Evolutionary conservation across 2,113 vertebrate genomes (phyloP).

Genomic region (Nycticebus coucang): DNA sequence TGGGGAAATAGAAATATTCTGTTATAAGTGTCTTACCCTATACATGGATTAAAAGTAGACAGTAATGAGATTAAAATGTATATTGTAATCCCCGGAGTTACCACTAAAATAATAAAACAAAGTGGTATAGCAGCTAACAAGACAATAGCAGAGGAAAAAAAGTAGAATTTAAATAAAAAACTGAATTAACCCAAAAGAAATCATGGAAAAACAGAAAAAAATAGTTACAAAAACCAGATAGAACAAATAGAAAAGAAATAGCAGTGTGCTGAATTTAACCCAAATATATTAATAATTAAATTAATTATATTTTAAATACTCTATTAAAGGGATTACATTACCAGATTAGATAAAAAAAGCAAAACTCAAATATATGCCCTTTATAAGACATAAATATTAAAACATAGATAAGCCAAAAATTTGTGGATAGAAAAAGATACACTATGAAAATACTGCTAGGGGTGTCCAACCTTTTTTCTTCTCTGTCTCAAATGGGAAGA

Average conservation of each 20-base stretch:
- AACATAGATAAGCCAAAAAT: background rate
- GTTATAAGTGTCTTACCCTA: background rate
- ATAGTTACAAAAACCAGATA: background rate
- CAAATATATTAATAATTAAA: background rate
- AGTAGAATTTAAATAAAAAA: slow-evolving; percentile 22
- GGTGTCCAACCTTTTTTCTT: too few relatives aligned
- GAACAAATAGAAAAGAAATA: background rate
- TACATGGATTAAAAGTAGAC: background rate
- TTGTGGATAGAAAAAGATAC: background rate
- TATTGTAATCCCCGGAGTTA: background rate
- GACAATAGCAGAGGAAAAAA: background rate
- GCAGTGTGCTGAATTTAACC: background rate
- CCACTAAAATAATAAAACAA: background rate
- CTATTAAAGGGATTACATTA: background rate
- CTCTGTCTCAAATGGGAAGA: too few relatives aligned
- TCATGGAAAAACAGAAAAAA: background rate
- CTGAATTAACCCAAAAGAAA: background rate
- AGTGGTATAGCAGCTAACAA: background rate
- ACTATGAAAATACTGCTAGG: background rate
- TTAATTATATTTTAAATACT: background rate
- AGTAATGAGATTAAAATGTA: background rate
- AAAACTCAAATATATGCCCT: background rate
- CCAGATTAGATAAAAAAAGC: background rate
- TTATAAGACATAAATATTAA: background rate
- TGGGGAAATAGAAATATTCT: background rate